Percentiles rank a stretch among this genome's conserved stretches.
These are phyloP conservation scores for Alcis repandata DNA, from an alignment of 2,888 invertebrate species.

Conservation along the genomic window DNA sequence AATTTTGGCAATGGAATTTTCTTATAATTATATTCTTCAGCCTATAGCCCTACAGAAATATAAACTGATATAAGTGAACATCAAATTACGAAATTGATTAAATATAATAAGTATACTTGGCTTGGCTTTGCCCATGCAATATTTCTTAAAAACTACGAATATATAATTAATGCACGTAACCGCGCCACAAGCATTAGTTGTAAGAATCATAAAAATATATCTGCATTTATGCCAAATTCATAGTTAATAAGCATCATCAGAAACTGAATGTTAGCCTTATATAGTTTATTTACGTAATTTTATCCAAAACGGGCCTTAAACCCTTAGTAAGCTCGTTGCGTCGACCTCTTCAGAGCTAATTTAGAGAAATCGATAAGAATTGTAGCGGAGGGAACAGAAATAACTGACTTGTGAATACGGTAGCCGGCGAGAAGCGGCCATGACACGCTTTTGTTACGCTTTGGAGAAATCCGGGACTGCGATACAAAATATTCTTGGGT, in stretches of 20 bases:
- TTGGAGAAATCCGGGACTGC: too few relatives aligned
- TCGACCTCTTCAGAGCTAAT: conserved; percentile 18
- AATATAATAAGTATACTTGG: neutral
- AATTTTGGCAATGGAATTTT: conserved; percentile 42
- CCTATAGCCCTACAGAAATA: neutral
- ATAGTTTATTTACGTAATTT: conserved; percentile 41
- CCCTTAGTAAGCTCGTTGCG: conserved; percentile 29
- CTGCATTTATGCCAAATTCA: neutral
- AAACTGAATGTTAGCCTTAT: neutral
- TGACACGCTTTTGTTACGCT: too few relatives aligned
- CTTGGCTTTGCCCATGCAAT: neutral
- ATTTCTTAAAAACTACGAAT: neutral
- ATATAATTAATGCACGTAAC: neutral
- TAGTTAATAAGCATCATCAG: neutral
- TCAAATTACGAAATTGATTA: neutral
- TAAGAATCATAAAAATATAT: conserved; percentile 7
- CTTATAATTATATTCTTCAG: conserved; percentile 7
- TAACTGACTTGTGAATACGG: too few relatives aligned
- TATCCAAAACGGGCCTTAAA: conserved; percentile 16
- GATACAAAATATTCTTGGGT: too few relatives aligned
- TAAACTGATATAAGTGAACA: neutral
- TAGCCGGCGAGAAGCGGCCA: too few relatives aligned
- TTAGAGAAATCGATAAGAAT: neutral
- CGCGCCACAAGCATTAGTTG: neutral
- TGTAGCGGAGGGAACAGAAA: neutral